A percentile compares a stretch with the other conserved stretches of the same genome.
These are phyloP conservation scores for Artibeus jamaicensis DNA, from an alignment of 2,797 vertebrate genomes.

Conservation along the genomic window DNA sequence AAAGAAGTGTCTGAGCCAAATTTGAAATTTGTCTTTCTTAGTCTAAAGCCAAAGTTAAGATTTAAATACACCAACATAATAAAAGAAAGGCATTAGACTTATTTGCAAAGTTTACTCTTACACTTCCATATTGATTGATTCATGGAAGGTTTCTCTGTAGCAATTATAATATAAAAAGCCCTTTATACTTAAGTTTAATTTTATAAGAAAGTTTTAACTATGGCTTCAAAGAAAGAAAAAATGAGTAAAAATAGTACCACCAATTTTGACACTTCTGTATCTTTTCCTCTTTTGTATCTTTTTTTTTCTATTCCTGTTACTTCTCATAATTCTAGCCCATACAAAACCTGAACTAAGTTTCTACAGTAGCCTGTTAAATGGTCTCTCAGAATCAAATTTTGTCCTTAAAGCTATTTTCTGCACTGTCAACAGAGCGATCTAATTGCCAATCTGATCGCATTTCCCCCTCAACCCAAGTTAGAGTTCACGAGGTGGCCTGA, in stretches of 20 bases:
- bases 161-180: neutral
- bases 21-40: neutral
- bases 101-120: neutral
- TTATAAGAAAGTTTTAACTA: neutral
- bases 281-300: neutral
- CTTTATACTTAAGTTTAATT: neutral
- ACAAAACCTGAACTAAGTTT: neutral
- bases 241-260: neutral
- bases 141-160: neutral
- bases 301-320: neutral
- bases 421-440: neutral
- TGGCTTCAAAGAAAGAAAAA: neutral
- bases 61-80: neutral
- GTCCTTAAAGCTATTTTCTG: neutral
- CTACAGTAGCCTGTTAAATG: neutral
- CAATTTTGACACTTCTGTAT: neutral
- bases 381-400: neutral
- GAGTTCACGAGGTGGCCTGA: neutral
- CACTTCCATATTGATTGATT: neutral
- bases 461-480: neutral
- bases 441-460: neutral
- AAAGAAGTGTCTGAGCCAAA: neutral
- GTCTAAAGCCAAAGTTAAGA: neutral
- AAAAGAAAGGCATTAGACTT: neutral
- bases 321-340: neutral